Percentiles rank a stretch among this genome's conserved stretches.
Conservation (phyloP, 2,113 vertebrate genomes). For the Madoqua kirkii region DNA sequence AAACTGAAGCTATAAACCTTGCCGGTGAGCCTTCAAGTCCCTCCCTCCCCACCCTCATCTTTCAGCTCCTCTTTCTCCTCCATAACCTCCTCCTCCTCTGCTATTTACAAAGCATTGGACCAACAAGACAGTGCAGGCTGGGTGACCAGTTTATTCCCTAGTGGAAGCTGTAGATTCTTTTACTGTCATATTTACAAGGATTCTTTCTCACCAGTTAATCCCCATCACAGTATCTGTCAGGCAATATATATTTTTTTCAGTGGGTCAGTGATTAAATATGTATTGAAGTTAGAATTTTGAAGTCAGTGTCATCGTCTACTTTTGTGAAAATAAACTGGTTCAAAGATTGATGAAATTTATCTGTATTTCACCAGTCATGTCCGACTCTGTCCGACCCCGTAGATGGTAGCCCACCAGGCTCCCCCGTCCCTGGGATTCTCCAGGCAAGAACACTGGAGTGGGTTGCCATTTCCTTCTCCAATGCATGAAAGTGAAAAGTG, state of each 20-base stretch:
- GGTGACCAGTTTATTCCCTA: not conserved
- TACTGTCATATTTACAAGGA: not conserved
- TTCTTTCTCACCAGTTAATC: not conserved
- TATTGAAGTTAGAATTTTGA: not conserved
- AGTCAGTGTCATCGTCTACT: not conserved
- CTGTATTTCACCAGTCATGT: not conserved
- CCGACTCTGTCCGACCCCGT: no score
- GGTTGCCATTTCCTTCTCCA: no score
- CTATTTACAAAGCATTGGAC: not conserved
- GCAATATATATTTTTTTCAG: not conserved
- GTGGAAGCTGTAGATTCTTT: not conserved
- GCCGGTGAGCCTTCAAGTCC: not conserved
- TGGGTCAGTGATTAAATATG: not conserved
- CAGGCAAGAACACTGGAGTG: no score
- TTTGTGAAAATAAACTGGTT: not conserved
- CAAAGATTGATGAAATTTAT: not conserved
- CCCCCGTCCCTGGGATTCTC: no score
- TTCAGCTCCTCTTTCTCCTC: not conserved
- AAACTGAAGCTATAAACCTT: not conserved
- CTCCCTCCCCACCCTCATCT: not conserved
- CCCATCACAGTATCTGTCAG: not conserved
- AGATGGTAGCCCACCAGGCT: no score
- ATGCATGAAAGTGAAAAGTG: no score
- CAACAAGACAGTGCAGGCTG: not conserved
- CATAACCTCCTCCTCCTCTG: not conserved